These are phyloP conservation scores for Cololabis saira DNA, from an alignment of 2,113 vertebrate genomes.

Conservation along the genomic window DNA sequence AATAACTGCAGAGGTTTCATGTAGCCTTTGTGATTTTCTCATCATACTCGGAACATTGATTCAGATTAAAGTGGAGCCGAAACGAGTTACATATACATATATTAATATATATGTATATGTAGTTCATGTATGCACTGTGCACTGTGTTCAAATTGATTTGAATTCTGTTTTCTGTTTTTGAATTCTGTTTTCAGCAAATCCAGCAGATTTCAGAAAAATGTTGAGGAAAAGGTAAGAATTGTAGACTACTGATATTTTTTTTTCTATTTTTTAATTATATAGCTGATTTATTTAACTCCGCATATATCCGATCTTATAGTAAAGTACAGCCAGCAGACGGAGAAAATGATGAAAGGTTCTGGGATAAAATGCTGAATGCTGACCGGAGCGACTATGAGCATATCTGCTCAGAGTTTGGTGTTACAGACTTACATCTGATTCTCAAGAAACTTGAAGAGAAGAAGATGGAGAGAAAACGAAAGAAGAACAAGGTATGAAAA, in stretches of 20 bases:
- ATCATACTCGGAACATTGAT: too few species aligned
- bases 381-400: slow-evolving; percentile 87
- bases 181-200: slow-evolving; percentile 65
- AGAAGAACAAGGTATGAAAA: slow-evolving; percentile 77
- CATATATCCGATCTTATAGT: slow-evolving; percentile 20
- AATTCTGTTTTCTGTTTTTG: too few species aligned
- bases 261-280: too few species aligned
- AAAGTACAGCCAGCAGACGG: slow-evolving; percentile 38
- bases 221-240: slow-evolving; percentile 82
- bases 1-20: too few species aligned
- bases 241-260: neutral
- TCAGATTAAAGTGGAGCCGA: too few species aligned
- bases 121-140: too few species aligned
- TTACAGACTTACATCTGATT: slow-evolving; percentile 83
- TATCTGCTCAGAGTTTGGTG: slow-evolving; percentile 85
- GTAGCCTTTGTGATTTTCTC: too few species aligned
- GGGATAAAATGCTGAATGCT: slow-evolving; percentile 84
- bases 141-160: too few species aligned
- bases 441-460: slow-evolving; percentile 83
- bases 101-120: too few species aligned
- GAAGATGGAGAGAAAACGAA: slow-evolving; percentile 71
- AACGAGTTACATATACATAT: too few species aligned
- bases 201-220: slow-evolving; percentile 82
- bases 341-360: slow-evolving; percentile 78
- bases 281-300: neutral